Conservation (phyloP, 1,140 invertebrate species). For the Battus philenor region DNA sequence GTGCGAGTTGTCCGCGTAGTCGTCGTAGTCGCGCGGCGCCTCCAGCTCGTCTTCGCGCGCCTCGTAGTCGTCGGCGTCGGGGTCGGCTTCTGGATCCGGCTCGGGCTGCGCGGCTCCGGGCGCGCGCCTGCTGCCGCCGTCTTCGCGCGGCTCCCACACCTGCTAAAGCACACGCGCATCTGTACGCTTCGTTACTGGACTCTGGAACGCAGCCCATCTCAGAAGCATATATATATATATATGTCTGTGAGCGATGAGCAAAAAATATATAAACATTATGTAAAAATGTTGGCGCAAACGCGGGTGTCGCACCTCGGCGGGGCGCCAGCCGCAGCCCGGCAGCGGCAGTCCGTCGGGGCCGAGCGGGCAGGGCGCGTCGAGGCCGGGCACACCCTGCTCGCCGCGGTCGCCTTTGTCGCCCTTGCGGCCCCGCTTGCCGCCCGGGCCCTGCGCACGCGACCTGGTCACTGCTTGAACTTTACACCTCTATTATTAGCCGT, state of each 20-base stretch:
- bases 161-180: neutral
- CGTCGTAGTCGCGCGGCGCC: slow-evolving; percentile 69
- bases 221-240: too few species aligned
- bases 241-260: too few species aligned
- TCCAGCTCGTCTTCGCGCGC: slow-evolving; percentile 73
- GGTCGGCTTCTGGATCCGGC: slow-evolving; percentile 51
- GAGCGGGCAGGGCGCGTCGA: slow-evolving; percentile 97
- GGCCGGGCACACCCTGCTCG: slow-evolving; percentile 95
- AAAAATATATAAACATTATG: too few species aligned
- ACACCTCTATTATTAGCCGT: too few species aligned
- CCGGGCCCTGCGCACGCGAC: slow-evolving; percentile 81
- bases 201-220: too few species aligned
- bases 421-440: slow-evolving; percentile 92
- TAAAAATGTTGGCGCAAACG: neutral
- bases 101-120: slow-evolving; percentile 29
- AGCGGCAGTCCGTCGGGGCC: slow-evolving; percentile 95
- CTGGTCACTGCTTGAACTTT: neutral
- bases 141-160: slow-evolving; percentile 43
- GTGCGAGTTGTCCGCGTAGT: slow-evolving; percentile 75
- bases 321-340: slow-evolving; percentile 95
- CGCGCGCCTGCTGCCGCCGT: slow-evolving; percentile 44
- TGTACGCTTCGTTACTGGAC: neutral
- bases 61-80: slow-evolving; percentile 69
- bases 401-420: slow-evolving; percentile 95
- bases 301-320: slow-evolving; percentile 80